Percentiles rank a stretch among this genome's conserved stretches.
phyloP scores from a whole-genome alignment of 1,140 invertebrate genomes.

The Monomorium pharaonis region DNA sequence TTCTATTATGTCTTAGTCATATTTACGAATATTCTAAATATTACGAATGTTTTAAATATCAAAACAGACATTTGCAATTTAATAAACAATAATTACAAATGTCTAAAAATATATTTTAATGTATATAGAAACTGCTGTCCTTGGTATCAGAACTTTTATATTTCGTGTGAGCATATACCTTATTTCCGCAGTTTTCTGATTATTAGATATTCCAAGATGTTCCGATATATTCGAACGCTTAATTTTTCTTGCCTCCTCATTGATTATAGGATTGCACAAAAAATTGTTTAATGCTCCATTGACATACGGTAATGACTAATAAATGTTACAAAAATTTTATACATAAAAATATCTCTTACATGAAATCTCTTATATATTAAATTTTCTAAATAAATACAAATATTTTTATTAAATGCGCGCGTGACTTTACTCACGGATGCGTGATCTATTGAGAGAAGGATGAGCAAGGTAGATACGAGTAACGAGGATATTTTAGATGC shows the following conservation, averaged over 20 bases:
- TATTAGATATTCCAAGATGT: constrained; percentile 82
- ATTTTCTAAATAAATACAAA: not conserved
- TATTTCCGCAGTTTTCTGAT: constrained; percentile 76
- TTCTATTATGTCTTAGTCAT: not conserved
- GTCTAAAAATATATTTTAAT: not conserved
- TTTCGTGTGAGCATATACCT: constrained; percentile 65
- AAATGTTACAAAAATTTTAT: constrained; percentile 28
- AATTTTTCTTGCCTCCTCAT: constrained; percentile 86
- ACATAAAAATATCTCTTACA: not conserved
- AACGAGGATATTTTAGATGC: constrained; percentile 74
- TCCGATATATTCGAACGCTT: constrained; percentile 81
- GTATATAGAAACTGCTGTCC: not conserved
- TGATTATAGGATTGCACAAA: constrained; percentile 85
- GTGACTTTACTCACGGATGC: constrained; percentile 68
- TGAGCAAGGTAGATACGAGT: constrained; percentile 77
- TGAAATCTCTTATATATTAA: not conserved
- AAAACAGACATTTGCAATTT: not conserved
- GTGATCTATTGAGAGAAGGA: constrained; percentile 75
- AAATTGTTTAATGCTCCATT: constrained; percentile 88
- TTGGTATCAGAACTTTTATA: not conserved
- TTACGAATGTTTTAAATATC: not conserved
- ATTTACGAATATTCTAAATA: not conserved
- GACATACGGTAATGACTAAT: constrained; percentile 86
- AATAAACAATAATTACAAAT: not conserved
- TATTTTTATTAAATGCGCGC: not conserved